Conservation (phyloP, 2,113 vertebrate species). For the Ageneiosus marmoratus region DNA sequence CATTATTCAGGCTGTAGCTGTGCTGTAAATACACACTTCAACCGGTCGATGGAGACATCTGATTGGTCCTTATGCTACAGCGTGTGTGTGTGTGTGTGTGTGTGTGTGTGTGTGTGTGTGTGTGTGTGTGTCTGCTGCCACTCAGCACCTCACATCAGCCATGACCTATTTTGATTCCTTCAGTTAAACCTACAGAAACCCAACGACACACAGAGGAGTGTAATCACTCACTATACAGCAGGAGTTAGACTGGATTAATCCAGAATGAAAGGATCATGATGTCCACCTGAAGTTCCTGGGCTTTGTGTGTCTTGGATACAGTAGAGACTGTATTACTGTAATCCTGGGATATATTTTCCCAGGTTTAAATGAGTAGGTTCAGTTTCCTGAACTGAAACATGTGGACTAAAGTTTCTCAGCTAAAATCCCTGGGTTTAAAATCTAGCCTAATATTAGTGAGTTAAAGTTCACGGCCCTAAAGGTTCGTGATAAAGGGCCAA, state of each 20-base stretch:
- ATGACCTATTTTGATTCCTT: background rate
- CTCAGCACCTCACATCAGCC: background rate
- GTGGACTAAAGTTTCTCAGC: background rate
- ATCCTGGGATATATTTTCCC: too few relatives aligned
- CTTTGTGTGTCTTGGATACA: background rate
- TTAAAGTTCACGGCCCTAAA: background rate
- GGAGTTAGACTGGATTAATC: background rate
- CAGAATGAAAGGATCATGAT: background rate
- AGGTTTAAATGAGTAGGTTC: too few relatives aligned
- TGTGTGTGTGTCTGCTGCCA: background rate
- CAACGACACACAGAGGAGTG: background rate
- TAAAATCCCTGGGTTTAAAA: background rate
- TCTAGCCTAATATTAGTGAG: background rate
- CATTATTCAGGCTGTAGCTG: constrained; percentile 3
- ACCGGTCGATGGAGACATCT: background rate
- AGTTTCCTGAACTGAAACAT: background rate
- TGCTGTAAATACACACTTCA: constrained; percentile 17
- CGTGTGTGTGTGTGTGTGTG: constrained; percentile 10
- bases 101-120: constrained; percentile 10
- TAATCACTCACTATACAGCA: background rate
- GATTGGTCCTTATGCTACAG: background rate
- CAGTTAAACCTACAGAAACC: background rate
- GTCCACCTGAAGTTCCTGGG: background rate
- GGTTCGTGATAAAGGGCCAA: background rate
- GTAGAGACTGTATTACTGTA: background rate